phyloP scores from a whole-genome alignment of 2,888 invertebrate species.

The Drosophila infuscata region DNA sequence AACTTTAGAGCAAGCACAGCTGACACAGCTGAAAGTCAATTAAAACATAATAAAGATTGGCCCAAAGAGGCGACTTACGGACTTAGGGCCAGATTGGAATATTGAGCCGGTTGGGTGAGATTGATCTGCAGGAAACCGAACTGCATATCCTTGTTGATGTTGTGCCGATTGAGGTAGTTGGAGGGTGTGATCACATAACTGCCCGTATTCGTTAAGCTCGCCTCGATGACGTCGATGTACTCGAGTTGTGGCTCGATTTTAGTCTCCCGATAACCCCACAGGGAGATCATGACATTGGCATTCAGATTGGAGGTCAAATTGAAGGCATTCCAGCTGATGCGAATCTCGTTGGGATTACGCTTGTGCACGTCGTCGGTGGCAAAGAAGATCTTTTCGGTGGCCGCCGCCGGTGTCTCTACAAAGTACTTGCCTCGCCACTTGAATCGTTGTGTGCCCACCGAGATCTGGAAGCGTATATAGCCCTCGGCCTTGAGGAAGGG shows the following conservation, averaged over 20 bases:
- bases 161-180: constrained; percentile 89
- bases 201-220: constrained; percentile 89
- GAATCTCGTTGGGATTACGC: constrained; percentile 90
- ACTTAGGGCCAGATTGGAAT: constrained; percentile 88
- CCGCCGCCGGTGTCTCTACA: constrained; percentile 95
- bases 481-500: constrained; percentile 95
- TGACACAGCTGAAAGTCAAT: constrained; percentile 66
- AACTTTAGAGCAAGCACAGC: constrained; percentile 18
- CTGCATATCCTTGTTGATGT: constrained; percentile 90
- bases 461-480: constrained; percentile 93
- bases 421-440: constrained; percentile 96
- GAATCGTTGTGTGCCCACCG: constrained; percentile 92
- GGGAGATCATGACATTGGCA: constrained; percentile 91
- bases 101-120: constrained; percentile 90
- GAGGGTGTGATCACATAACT: constrained; percentile 90
- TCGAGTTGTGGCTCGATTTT: constrained; percentile 92
- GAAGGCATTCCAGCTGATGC: constrained; percentile 93
- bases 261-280: constrained; percentile 96
- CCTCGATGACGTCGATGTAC: constrained; percentile 91
- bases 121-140: constrained; percentile 96
- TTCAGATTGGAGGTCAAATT: constrained; percentile 93
- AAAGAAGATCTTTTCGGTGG: constrained; percentile 94
- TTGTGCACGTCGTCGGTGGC: constrained; percentile 90
- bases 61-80: constrained; percentile 88
- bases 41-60: constrained; percentile 61